A percentile compares a stretch with the other conserved stretches of the same genome.
Conservation (phyloP, 2,113 vertebrate genomes). For the Tragelaphus imberbis region DNA sequence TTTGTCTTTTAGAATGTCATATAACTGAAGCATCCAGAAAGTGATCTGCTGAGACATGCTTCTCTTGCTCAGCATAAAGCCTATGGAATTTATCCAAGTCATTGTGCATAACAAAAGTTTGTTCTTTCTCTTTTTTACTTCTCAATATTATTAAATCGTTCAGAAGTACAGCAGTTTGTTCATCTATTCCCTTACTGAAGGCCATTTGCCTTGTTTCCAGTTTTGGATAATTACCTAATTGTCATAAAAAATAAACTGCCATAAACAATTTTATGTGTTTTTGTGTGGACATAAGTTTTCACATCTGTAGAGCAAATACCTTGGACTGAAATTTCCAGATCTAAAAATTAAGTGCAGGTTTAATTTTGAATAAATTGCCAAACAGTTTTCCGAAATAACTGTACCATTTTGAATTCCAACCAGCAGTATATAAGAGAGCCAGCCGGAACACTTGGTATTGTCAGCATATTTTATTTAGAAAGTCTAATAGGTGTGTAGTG, state of each 20-base stretch:
- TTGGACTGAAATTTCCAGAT: not conserved
- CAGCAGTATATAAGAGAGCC: not conserved
- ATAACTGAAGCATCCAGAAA: not conserved
- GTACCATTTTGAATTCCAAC: not conserved
- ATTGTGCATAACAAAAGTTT: not conserved
- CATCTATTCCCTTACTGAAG: not conserved
- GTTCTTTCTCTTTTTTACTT: not conserved
- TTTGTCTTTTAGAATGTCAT: not conserved
- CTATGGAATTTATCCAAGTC: not conserved
- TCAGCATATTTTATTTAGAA: not conserved
- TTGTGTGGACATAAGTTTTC: not conserved
- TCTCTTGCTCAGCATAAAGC: not conserved
- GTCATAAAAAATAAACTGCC: not conserved
- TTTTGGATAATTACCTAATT: not conserved
- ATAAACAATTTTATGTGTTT: not conserved
- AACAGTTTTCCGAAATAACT: not conserved
- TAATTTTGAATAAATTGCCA: not conserved
- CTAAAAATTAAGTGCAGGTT: not conserved
- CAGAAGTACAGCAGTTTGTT: not conserved
- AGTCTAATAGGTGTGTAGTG: not conserved
- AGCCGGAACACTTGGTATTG: not conserved
- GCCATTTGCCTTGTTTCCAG: not conserved
- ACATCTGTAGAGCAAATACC: not conserved
- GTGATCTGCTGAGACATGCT: not conserved
- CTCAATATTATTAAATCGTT: not conserved